These are phyloP conservation scores for Brachionus rotundiformis DNA, from an alignment of 1,140 invertebrate genomes.

Conservation along the genomic window DNA sequence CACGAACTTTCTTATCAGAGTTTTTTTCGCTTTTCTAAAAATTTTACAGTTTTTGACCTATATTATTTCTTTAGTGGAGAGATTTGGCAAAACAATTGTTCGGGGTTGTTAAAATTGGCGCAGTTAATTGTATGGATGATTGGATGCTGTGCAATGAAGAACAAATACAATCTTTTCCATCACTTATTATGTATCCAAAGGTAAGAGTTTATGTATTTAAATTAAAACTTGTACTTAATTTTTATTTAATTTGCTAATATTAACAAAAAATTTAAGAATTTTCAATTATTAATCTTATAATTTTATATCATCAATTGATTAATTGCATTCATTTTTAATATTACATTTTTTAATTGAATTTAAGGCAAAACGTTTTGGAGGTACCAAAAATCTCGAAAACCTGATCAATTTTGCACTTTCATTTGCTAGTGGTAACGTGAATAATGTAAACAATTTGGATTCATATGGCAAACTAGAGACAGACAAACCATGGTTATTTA, in stretches of 20 bases:
- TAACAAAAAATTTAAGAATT: not conserved
- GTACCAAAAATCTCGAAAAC: conserved; percentile 56
- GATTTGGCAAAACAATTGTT: conserved; percentile 74
- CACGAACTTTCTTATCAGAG: not conserved
- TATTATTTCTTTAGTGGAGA: conserved; percentile 69
- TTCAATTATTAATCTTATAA: too few species aligned
- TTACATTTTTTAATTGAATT: not conserved
- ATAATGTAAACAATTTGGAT: conserved; percentile 50
- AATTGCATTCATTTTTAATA: not conserved
- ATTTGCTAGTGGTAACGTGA: conserved; percentile 57
- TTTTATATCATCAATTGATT: not conserved
- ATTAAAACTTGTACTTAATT: too few species aligned
- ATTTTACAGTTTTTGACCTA: conserved; percentile 11
- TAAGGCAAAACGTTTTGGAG: conserved; percentile 64
- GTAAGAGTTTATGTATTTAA: too few species aligned
- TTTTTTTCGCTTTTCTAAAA: not conserved
- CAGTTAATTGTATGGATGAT: conserved; percentile 79
- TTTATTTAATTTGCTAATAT: too few species aligned
- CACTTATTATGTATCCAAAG: conserved; percentile 69
- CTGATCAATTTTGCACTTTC: conserved; percentile 64
- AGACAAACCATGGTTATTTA: conserved; percentile 62
- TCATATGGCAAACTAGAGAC: not conserved
- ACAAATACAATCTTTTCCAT: conserved; percentile 72
- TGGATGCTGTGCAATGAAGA: conserved; percentile 72
- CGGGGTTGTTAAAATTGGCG: conserved; percentile 74